Percentiles rank a stretch among this genome's conserved stretches.
Conservation (phyloP, 2,113 vertebrate species). For the Pituophis catenifer region DNA sequence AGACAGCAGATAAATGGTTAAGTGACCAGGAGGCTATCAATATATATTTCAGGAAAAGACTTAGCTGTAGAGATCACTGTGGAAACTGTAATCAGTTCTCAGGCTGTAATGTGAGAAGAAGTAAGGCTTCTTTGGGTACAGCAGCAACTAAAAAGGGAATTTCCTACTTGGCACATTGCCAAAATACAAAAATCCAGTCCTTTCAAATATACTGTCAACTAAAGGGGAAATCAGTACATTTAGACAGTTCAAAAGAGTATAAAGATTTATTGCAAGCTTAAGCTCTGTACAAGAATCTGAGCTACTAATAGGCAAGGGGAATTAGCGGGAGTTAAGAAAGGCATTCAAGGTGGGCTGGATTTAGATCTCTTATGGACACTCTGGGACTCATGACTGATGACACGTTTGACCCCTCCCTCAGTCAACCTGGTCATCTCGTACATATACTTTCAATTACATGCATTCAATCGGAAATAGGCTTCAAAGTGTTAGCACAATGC, state of each 20-base stretch:
- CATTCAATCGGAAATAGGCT: not conserved
- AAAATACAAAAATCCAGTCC: not conserved
- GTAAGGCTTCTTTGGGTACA: not conserved
- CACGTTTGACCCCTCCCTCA: not conserved
- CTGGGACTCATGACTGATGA: not conserved
- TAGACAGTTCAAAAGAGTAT: not conserved
- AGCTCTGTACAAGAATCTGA: not conserved
- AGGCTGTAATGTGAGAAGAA: not conserved
- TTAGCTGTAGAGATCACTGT: not conserved
- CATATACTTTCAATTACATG: not conserved
- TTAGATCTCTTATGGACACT: not conserved
- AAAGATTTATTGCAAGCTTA: not conserved
- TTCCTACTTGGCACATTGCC: not conserved
- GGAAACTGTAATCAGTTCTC: not conserved
- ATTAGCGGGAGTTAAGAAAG: not conserved
- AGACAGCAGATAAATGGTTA: not conserved
- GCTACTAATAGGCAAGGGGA: not conserved
- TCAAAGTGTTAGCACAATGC: not conserved
- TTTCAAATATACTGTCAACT: not conserved
- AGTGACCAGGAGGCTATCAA: not conserved
- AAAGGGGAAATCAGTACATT: not conserved
- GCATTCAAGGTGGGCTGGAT: not conserved
- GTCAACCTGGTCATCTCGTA: not conserved
- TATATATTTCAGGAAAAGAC: not conserved
- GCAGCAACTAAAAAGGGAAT: not conserved